Conservation (phyloP, 2,888 invertebrate species). For the Linyphia triangularis region DNA sequence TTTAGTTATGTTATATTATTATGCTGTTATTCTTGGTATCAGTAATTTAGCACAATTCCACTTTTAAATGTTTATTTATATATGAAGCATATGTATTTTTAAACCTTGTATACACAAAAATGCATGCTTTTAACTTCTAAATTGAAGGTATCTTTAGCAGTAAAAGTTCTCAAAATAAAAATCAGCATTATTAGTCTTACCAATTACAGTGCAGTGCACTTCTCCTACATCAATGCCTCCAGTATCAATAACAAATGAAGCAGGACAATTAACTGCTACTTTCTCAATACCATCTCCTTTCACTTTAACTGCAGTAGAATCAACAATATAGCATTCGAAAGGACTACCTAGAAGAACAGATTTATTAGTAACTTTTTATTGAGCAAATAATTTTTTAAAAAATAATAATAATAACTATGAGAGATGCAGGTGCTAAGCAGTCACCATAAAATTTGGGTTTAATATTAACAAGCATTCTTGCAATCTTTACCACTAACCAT, state of each 20-base stretch:
- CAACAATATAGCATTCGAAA: slow-evolving; percentile 88
- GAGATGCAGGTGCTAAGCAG: no score
- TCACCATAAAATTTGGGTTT: no score
- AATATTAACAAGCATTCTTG: no score
- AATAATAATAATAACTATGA: no score
- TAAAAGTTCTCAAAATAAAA: background rate
- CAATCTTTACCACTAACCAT: no score
- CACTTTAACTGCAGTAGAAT: slow-evolving; percentile 90
- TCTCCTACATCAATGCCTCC: slow-evolving; percentile 82
- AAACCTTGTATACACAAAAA: no score
- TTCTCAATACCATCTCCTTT: slow-evolving; percentile 91
- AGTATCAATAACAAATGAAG: slow-evolving; percentile 92
- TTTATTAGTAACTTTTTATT: background rate
- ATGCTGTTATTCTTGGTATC: no score
- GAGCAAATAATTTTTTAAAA: background rate
- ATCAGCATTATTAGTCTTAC: slow-evolving; percentile 45
- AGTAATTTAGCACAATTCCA: no score
- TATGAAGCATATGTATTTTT: no score
- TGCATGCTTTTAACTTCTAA: background rate
- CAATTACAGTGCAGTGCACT: slow-evolving; percentile 79
- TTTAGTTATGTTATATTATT: no score
- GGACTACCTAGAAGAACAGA: slow-evolving; percentile 85
- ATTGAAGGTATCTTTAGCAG: background rate
- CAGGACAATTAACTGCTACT: slow-evolving; percentile 90
- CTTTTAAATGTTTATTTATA: no score